Base-by-base conservation (phyloP, 2,797 vertebrate species). In the Tarsius wallacei region DNA sequence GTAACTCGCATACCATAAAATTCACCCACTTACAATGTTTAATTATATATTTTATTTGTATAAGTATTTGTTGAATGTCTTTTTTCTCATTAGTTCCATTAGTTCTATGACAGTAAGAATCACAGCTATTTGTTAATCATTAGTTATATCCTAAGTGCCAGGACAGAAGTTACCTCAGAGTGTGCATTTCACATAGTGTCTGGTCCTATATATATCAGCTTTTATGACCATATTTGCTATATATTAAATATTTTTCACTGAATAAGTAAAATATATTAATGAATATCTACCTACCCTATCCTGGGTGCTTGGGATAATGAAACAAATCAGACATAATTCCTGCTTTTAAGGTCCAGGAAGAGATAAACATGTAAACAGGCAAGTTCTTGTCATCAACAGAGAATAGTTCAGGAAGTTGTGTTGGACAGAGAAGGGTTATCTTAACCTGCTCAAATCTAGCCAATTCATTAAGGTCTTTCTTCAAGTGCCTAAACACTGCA, bases 91-190 rank as follows among this genome's bases (percentile, higher is more conserved):
- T 70, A 21, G 64, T 68, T 12, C n/a, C 77, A 24, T 87, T 90
- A 93, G 77, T 82, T 90, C 42, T 64, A 59, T 83, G 71, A 95
- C 9, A 91, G 28, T 86, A 94, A 93, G 55, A 51, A 91, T 49
- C 36, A 55, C 7, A 95, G 47, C 13, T 89, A 7, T 81, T 77
- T 82, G 36, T 31, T 85, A 26, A 91, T 8, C 17, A 22, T 82
- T 91, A 86, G 66, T 80, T 90, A 90, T 61, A 88, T 84, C 28
- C 17, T 59, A 77, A 91, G 36, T 83, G 36, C 42, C 63, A 91
- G 16, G 53, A 68, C 7, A 97, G 55, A 93, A 91, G 26, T 70
- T 68, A 57, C 15, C 57, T 70, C 51, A 83, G 86, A 86, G 19
- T 82, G 47, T 33, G 89, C 22, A 90, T 77, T 77, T 94, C 49